Evolutionary conservation across 2,888 invertebrate species (phyloP).

Genomic region (Chrysotoxum bicinctum): DNA sequence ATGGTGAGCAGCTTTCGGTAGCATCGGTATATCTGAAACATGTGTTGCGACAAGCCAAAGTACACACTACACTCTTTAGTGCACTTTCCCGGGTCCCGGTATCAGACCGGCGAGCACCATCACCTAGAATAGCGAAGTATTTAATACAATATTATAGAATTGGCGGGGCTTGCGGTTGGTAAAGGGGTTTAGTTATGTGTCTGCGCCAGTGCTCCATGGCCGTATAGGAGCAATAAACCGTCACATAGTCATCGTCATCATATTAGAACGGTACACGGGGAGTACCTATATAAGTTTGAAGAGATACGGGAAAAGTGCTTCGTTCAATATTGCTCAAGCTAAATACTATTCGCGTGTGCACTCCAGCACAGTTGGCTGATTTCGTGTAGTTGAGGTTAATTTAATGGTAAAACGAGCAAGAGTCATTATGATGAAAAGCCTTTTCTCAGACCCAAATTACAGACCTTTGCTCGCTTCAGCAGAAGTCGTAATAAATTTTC

Average conservation of each 20-base stretch:
- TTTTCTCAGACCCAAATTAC: slow-evolving; percentile 11
- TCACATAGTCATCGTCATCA: neutral
- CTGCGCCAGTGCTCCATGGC: slow-evolving; percentile 33
- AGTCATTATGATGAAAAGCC: slow-evolving; percentile 60
- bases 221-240: slow-evolving; percentile 63
- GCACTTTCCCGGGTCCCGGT: slow-evolving; percentile 26
- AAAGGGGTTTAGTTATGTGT: slow-evolving; percentile 38
- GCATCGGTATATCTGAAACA: slow-evolving; percentile 62
- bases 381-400: slow-evolving; percentile 67
- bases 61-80: slow-evolving; percentile 47
- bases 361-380: slow-evolving; percentile 36
- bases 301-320: neutral
- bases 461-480: neutral
- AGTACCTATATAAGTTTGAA: neutral
- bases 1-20: slow-evolving; percentile 21
- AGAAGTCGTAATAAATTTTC: slow-evolving; percentile 59
- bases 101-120: neutral
- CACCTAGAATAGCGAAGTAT: slow-evolving; percentile 35
- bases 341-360: slow-evolving; percentile 11
- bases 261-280: neutral
- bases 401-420: slow-evolving; percentile 62
- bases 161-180: slow-evolving; percentile 27
- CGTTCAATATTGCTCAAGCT: slow-evolving; percentile 16
- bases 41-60: slow-evolving; percentile 65
- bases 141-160: slow-evolving; percentile 64